Percentiles rank a stretch among this genome's conserved stretches.
Evolutionary conservation across 2,888 invertebrate species (phyloP).

Genomic region (Leuctra nigra): DNA sequence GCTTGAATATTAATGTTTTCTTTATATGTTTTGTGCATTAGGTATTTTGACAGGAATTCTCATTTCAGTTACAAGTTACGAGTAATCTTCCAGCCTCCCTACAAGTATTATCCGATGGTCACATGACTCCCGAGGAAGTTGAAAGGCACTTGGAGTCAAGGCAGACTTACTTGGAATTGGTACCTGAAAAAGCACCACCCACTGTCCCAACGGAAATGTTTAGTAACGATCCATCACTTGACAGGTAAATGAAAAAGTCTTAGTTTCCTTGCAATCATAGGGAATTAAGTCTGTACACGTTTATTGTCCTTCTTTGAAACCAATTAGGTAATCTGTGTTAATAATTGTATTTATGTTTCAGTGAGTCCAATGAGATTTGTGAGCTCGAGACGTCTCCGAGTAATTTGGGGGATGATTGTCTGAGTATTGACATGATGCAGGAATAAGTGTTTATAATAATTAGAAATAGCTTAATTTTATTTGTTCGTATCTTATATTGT

Average conservation of each 20-base stretch:
- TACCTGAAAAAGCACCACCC: slow-evolving; percentile 79
- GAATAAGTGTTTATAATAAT: too few relatives aligned
- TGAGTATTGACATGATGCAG: slow-evolving; percentile 57
- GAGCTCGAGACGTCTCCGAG: slow-evolving; percentile 76
- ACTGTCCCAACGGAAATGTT: slow-evolving; percentile 92
- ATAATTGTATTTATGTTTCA: slow-evolving; percentile 47
- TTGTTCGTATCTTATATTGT: too few relatives aligned
- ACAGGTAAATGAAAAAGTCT: too few relatives aligned
- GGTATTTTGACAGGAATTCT: neutral
- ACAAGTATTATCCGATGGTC: slow-evolving; percentile 68
- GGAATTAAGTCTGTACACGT: too few relatives aligned
- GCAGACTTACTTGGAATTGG: slow-evolving; percentile 69
- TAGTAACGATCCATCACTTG: slow-evolving; percentile 85
- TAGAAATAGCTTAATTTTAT: too few relatives aligned
- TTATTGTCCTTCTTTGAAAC: too few relatives aligned
- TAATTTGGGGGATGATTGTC: slow-evolving; percentile 73
- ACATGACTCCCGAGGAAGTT: slow-evolving; percentile 88
- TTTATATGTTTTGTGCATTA: too few relatives aligned
- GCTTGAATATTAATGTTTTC: too few relatives aligned
- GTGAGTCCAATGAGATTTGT: slow-evolving; percentile 72
- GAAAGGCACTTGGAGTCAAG: slow-evolving; percentile 82
- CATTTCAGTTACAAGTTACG: slow-evolving; percentile 22
- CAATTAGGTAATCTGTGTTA: neutral
- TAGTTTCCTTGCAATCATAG: too few relatives aligned
- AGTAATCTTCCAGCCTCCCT: slow-evolving; percentile 43